Evolutionary conservation across 2,888 invertebrate species (phyloP).

Genomic region (Drosophila hamatofila): DNA sequence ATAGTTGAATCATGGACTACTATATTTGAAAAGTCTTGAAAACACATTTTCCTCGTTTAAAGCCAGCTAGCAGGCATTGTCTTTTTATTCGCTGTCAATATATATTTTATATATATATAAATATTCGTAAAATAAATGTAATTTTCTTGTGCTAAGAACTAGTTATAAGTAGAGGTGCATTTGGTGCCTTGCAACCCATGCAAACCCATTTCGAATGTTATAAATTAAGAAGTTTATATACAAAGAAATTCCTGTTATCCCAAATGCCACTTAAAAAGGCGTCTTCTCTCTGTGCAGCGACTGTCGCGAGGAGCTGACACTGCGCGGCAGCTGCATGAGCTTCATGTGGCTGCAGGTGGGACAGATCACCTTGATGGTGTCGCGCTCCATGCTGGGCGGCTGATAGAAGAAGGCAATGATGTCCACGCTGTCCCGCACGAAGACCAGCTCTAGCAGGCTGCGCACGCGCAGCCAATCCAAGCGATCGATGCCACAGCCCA

Average conservation of each 20-base stretch:
- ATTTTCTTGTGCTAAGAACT: conserved; percentile 44
- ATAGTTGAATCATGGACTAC: not conserved
- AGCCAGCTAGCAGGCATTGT: conserved; percentile 32
- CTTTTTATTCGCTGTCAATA: conserved; percentile 58
- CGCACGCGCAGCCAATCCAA: conserved; percentile 87
- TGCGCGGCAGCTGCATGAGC: conserved; percentile 65
- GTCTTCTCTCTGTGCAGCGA: conserved; percentile 74
- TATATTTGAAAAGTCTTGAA: not conserved
- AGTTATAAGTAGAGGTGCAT: conserved; percentile 64
- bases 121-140: conserved; percentile 44
- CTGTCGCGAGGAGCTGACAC: conserved; percentile 63
- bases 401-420: conserved; percentile 86
- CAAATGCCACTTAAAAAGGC: conserved; percentile 47
- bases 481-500: conserved; percentile 89
- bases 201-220: conserved; percentile 51
- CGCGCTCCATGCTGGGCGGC: conserved; percentile 66
- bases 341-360: conserved; percentile 72
- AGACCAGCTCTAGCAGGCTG: conserved; percentile 86
- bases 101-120: conserved; percentile 31
- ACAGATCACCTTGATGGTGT: conserved; percentile 62
- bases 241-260: conserved; percentile 9
- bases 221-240: conserved; percentile 37
- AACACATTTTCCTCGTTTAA: conserved; percentile 10
- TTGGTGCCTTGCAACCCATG: conserved; percentile 58
- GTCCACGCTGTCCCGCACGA: conserved; percentile 85